These are phyloP conservation scores for Orbicella faveolata DNA, from an alignment of 64 coral and sea anemone species.

Conservation along the genomic window DNA sequence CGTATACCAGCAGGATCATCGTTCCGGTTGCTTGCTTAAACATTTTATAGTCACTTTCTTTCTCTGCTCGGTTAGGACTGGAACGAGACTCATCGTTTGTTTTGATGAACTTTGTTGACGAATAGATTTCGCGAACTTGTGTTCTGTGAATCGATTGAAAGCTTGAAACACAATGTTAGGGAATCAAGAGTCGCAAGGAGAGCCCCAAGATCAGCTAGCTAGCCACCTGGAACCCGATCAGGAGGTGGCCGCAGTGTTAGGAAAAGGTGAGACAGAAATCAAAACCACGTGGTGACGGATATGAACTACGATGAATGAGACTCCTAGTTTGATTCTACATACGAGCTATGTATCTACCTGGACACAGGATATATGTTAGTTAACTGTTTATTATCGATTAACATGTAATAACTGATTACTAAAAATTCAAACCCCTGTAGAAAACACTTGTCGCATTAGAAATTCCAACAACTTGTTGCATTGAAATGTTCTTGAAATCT, in stretches of 20 bases:
- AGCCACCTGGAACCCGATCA: slow-evolving; percentile 52
- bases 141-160: neutral
- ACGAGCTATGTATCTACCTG: neutral
- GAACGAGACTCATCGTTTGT: too few species aligned
- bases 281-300: slow-evolving; percentile 25
- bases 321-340: neutral
- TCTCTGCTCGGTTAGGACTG: too few species aligned
- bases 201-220: slow-evolving; percentile 16
- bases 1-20: too few species aligned
- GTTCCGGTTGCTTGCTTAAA: too few species aligned
- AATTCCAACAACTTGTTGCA: too few species aligned
- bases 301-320: neutral
- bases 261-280: slow-evolving; percentile 20
- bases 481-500: too few species aligned
- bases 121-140: neutral
- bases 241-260: slow-evolving; percentile 53
- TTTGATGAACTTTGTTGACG: neutral
- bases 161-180: neutral
- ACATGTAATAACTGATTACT: too few species aligned
- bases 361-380: too few species aligned
- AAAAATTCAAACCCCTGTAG: too few species aligned
- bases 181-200: slow-evolving; percentile 11
- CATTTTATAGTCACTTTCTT: too few species aligned
- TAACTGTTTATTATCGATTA: too few species aligned
- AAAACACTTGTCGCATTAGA: too few species aligned